phyloP scores from a whole-genome alignment of 2,888 invertebrate genomes.

The Orthosia incerta region DNA sequence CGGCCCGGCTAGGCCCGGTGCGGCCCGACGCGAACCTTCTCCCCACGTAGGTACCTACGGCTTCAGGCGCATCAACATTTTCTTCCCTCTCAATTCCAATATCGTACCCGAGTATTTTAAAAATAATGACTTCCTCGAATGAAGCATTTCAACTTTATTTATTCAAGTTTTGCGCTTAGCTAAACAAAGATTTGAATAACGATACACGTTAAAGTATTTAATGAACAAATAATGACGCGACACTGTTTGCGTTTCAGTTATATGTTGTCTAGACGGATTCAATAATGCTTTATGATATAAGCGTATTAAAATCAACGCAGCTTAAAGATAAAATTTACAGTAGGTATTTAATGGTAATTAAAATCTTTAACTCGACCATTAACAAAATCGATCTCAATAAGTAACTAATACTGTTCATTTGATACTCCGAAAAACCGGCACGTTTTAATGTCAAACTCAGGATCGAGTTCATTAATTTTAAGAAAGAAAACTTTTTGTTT shows the following conservation, averaged over 20 bases:
- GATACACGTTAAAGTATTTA: constrained; percentile 15
- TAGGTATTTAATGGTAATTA: constrained; percentile 20
- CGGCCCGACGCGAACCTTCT: background rate
- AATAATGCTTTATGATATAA: constrained; percentile 46
- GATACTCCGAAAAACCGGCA: constrained; percentile 48
- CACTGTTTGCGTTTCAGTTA: constrained; percentile 13
- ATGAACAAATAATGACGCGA: constrained; percentile 28
- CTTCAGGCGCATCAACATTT: constrained; percentile 50
- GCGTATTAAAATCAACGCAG: constrained; percentile 9
- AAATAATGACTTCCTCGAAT: constrained; percentile 66
- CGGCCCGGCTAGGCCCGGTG: constrained; percentile 40
- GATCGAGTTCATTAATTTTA: constrained; percentile 72
- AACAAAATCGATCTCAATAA: constrained; percentile 28
- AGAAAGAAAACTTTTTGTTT: constrained; percentile 68
- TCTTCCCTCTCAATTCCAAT: constrained; percentile 50
- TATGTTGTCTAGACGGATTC: constrained; percentile 50
- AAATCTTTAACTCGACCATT: constrained; percentile 20
- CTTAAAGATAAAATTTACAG: background rate
- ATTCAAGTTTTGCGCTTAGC: constrained; percentile 17
- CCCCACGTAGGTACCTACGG: background rate
- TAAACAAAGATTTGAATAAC: constrained; percentile 37
- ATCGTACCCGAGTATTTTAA: constrained; percentile 50
- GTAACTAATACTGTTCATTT: constrained; percentile 58
- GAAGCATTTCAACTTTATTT: constrained; percentile 44
- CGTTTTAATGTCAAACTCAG: constrained; percentile 71